phyloP scores from a whole-genome alignment of 2,888 invertebrate species.

The Meteorus cinctellus region DNA sequence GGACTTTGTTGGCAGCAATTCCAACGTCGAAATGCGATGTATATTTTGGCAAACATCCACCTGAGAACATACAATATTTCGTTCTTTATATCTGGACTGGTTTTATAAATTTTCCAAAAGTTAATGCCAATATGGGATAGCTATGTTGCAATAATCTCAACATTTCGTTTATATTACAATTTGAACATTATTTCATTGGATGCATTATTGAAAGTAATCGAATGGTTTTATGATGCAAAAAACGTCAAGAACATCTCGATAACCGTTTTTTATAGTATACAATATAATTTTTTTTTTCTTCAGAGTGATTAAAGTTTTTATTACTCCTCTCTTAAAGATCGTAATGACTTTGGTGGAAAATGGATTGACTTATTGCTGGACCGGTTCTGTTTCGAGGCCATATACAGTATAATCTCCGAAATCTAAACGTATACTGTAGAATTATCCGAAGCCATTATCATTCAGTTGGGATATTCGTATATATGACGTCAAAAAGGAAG shows the following conservation, averaged over 20 bases:
- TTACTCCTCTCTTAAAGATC: background rate
- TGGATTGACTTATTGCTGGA: conserved; percentile 15
- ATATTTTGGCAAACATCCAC: background rate
- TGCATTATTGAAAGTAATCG: background rate
- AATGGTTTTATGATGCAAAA: background rate
- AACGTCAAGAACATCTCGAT: background rate
- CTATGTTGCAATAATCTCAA: background rate
- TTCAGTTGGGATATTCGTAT: background rate
- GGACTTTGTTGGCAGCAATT: background rate
- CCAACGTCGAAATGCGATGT: background rate
- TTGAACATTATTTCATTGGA: background rate
- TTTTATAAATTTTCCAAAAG: background rate
- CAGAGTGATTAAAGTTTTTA: conserved; percentile 13
- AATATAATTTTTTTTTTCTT: background rate
- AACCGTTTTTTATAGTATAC: background rate
- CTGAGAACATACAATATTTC: background rate
- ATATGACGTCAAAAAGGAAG: background rate
- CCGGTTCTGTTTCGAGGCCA: conserved; percentile 8
- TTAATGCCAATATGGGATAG: background rate
- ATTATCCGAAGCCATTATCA: background rate
- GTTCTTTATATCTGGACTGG: background rate
- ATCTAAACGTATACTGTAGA: background rate
- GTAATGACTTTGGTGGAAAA: conserved; percentile 14
- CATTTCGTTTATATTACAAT: background rate
- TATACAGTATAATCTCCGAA: background rate